These are phyloP conservation scores for Mimumesa dahlbomi DNA, from an alignment of 2,888 invertebrate species.

Conservation along the genomic window DNA sequence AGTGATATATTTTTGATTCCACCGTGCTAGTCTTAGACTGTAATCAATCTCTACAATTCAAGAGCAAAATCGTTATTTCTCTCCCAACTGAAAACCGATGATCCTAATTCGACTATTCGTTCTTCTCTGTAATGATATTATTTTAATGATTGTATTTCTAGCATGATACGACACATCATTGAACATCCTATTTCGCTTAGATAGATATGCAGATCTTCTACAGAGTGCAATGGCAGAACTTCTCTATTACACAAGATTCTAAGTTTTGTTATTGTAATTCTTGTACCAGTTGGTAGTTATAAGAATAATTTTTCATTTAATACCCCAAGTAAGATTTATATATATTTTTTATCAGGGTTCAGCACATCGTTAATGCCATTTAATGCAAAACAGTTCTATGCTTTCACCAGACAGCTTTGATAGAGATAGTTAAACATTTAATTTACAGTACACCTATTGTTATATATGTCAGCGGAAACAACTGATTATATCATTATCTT, in stretches of 20 bases:
- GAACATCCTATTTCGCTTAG: constrained; percentile 39
- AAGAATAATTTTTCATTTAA: constrained; percentile 70
- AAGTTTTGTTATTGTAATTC: constrained; percentile 53
- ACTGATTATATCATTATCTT: constrained; percentile 41
- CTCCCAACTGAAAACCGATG: constrained; percentile 10
- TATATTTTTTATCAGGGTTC: constrained; percentile 46
- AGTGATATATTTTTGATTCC: constrained; percentile 16
- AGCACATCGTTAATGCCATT: constrained; percentile 42
- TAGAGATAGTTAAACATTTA: constrained; percentile 57
- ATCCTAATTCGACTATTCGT: constrained; percentile 20
- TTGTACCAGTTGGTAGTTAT: constrained; percentile 65
- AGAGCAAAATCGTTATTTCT: no score
- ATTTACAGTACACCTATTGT: constrained; percentile 49
- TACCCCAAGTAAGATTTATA: constrained; percentile 52
- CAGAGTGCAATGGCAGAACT: constrained; percentile 59
- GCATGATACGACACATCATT: constrained; percentile 41
- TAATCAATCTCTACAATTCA: no score
- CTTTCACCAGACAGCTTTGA: constrained; percentile 53
- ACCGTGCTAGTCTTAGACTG: no score
- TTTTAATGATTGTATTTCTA: constrained; percentile 46
- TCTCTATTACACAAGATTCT: constrained; percentile 41
- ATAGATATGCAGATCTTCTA: constrained; percentile 57
- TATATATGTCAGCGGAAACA: constrained; percentile 52
- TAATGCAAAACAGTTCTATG: constrained; percentile 45
- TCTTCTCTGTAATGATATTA: constrained; percentile 37